Evolutionary conservation across 2,797 vertebrate genomes (phyloP).

Genomic region (Valencia hispanica): DNA sequence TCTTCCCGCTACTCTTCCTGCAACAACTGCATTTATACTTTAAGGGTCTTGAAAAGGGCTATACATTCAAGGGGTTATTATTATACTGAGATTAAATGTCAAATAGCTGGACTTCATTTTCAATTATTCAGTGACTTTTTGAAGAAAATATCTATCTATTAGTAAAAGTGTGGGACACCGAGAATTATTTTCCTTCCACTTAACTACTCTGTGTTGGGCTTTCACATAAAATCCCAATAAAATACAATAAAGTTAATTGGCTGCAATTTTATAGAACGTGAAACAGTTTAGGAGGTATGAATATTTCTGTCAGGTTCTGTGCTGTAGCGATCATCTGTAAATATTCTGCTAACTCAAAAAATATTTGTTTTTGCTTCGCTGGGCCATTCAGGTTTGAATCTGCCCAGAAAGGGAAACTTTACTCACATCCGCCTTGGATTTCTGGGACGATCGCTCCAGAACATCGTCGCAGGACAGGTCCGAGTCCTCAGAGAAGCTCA

Average conservation of each 20-base stretch:
- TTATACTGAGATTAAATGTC: too few species aligned
- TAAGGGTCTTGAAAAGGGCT: too few species aligned
- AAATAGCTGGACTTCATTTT: not conserved
- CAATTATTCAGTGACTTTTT: not conserved
- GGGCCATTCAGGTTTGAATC: not conserved
- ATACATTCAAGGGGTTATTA: too few species aligned
- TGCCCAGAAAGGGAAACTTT: not conserved
- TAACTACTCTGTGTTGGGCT: not conserved
- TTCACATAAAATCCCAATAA: too few species aligned
- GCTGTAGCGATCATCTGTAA: not conserved
- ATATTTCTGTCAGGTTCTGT: not conserved
- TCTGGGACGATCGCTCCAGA: slow-evolving; percentile 93
- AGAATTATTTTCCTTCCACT: not conserved
- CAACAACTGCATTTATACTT: too few species aligned
- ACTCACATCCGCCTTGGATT: slow-evolving; percentile 93
- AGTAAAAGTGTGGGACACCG: not conserved
- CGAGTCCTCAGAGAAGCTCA: slow-evolving; percentile 97
- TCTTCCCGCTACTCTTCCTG: too few species aligned
- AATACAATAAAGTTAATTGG: not conserved
- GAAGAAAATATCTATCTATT: not conserved
- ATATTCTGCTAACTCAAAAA: not conserved
- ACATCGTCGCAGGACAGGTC: slow-evolving; percentile 97
- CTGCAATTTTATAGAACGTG: not conserved
- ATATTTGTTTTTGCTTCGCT: not conserved
- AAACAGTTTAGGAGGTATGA: not conserved